Percentiles rank a stretch among this genome's conserved stretches.
Conservation (phyloP, 2,888 invertebrate species). For the Acronicta alni region DNA sequence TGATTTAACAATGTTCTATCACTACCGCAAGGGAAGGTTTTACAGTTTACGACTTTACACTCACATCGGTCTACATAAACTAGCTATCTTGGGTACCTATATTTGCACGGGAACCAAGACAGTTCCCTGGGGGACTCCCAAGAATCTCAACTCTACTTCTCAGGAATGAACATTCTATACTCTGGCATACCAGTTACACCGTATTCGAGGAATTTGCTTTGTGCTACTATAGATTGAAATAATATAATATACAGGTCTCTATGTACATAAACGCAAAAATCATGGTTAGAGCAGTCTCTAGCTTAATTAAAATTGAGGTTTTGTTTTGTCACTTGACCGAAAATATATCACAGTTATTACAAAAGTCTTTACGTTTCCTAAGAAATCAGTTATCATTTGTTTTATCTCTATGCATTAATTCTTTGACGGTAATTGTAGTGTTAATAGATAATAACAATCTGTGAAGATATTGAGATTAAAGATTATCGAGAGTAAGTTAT, state of each 20-base stretch:
- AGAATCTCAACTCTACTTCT: constrained; percentile 35
- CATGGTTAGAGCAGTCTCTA: background rate
- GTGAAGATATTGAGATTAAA: constrained; percentile 7
- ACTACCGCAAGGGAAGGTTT: background rate
- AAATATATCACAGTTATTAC: too few species aligned
- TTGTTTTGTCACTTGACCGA: background rate
- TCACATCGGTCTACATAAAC: background rate
- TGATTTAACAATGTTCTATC: constrained; percentile 6
- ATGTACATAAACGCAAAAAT: background rate
- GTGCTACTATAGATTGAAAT: background rate
- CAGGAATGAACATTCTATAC: constrained; percentile 26
- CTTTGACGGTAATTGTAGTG: constrained; percentile 20
- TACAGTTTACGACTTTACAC: background rate
- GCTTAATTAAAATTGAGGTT: constrained; percentile 1
- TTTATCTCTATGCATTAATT: constrained; percentile 19
- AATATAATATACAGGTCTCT: constrained; percentile 1
- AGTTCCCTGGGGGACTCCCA: constrained; percentile 25
- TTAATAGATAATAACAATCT: constrained; percentile 25
- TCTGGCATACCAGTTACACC: constrained; percentile 4
- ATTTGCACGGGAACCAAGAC: constrained; percentile 15
- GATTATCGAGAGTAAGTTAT: too few species aligned
- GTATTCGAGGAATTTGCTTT: background rate
- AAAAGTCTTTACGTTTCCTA: constrained; percentile 14
- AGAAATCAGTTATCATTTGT: constrained; percentile 14
- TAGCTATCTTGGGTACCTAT: background rate